Evolutionary conservation across 2,113 vertebrate genomes (phyloP).

Genomic region (Xenus cinereus): DNA sequence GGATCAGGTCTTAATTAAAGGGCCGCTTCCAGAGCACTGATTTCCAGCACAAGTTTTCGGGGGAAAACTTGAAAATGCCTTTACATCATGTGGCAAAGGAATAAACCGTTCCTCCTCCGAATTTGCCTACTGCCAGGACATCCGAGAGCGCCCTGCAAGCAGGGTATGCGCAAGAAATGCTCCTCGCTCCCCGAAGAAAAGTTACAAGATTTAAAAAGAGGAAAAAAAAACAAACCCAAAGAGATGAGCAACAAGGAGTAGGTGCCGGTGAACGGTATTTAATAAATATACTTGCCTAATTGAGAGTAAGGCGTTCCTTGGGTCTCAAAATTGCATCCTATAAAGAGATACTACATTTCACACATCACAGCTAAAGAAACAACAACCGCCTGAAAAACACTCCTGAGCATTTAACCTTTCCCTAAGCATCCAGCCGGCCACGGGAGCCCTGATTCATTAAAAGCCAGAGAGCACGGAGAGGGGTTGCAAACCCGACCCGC

Average conservation of each 20-base stretch:
- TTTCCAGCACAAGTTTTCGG: no score
- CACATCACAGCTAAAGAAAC: conserved; percentile 69
- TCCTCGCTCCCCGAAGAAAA: neutral
- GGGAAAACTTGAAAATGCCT: neutral
- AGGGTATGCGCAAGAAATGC: neutral
- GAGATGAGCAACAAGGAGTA: neutral
- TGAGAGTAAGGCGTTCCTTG: conserved; percentile 80
- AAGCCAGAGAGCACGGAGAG: conserved; percentile 30
- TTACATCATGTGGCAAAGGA: neutral
- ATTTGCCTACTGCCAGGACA: neutral
- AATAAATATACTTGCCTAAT: conserved; percentile 79
- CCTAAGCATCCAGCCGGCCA: neutral
- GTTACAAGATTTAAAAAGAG: neutral
- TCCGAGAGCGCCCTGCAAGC: neutral
- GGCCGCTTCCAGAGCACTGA: neutral
- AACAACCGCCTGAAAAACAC: conserved; percentile 1
- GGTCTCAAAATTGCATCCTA: conserved; percentile 81
- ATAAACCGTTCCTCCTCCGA: neutral
- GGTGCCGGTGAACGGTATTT: neutral
- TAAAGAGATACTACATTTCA: conserved; percentile 79
- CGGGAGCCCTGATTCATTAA: conserved; percentile 65
- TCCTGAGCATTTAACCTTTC: neutral
- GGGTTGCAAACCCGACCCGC: neutral
- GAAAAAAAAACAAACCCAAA: neutral
- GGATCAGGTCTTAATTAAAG: neutral